Evolutionary conservation across 1,140 invertebrate species (phyloP), one percentile per base, ranked within the genome.

Genomic region (Himalopsyche phryganea): DNA sequence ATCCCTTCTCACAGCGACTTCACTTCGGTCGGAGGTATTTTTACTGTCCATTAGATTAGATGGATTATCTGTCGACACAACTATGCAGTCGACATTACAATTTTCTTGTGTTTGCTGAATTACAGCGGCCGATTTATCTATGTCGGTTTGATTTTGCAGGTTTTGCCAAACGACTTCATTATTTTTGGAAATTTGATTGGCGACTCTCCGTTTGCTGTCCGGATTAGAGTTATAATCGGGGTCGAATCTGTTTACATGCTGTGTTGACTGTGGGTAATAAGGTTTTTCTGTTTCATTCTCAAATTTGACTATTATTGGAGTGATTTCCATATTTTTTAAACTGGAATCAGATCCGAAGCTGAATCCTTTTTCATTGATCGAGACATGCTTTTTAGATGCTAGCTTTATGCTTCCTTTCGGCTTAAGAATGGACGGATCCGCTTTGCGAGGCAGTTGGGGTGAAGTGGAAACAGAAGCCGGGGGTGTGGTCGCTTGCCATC

Each of bases 401-500:
- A 14, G 23, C 20, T 63, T 63, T 14, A 63, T 55, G 36, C 61
- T 63, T 19, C 57, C 61, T 52, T 44, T 63, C 5, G 61, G 48
- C 46, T 60, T 63, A 3, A 63, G 53, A 17, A 63, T 63, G 23
- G 59, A 57, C 14, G 61, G 56, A 48, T 63, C 61, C 1, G 50
- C 32, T 38, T 63, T 63, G 1, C 61, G 47, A 32, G 52, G 47
- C 23, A 63, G 32, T 48, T 58, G 60, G 55, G 65, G 59, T 48
- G 62, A 61, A 44, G 57, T 50, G 13, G 61, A 47, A 19, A 63
- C 61, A 44, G 63, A 66, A 23, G 60, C 62, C 41, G 61, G 58
- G 9, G 61, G 61, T 23, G 57, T 56, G 9, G 52, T 52, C 1
- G 61, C 38, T 38, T 63, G 57, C 61, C 61, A 63, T 9, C 48